Base-by-base conservation (phyloP, 64 coral and sea anemone genomes). In the Montipora sp. region DNA sequence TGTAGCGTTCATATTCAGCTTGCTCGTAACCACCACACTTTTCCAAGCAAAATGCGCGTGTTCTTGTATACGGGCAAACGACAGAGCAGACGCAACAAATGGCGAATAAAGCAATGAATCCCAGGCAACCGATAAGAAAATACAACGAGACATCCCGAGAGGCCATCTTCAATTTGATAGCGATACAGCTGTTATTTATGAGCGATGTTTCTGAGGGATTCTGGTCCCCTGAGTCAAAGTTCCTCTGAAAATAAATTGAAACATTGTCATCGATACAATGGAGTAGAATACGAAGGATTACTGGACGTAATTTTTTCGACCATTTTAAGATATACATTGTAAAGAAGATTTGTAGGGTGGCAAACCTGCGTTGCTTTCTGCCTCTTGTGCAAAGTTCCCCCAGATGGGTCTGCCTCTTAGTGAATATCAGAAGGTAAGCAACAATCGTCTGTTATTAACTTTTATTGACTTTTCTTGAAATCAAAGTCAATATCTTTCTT, bases 1-100 rank as follows among this genome's bases (percentile, higher is more conserved):
- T 66, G 61, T 84, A 84, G 7, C 63, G 45, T 49, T 84, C 81
- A 18, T 48, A n/a, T 47, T 70, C 81, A 1, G 81, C 16, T 69
- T 70, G 44, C 69, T 70, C 36, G 63, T 84, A 69, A 14, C 63
- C 81, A 0, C 59, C 66, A 16, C 63, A 84, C 47, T 45, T 84
- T 7, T 78, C 75, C 75, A 84, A 47, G 4, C 27, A 84, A 69
- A 48, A 84, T 9, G 63, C 63, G 15, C 81, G 81, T 84, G 46
- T 84, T 65, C 63, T 84, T 48, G 81, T 5, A 61, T 70, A 70
- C 44, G 81, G 81, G 19, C 81, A 84, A 71, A 84, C 81, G 7
- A 84, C 81, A 2, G 81, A 63, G 14, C 43, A 84, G 43, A 84
- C 9, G 36, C 44, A 48, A 9, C 44, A 84, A 5, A 84, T 3